phyloP scores from a whole-genome alignment of 2,888 invertebrate species.

The Halictus ligatus region DNA sequence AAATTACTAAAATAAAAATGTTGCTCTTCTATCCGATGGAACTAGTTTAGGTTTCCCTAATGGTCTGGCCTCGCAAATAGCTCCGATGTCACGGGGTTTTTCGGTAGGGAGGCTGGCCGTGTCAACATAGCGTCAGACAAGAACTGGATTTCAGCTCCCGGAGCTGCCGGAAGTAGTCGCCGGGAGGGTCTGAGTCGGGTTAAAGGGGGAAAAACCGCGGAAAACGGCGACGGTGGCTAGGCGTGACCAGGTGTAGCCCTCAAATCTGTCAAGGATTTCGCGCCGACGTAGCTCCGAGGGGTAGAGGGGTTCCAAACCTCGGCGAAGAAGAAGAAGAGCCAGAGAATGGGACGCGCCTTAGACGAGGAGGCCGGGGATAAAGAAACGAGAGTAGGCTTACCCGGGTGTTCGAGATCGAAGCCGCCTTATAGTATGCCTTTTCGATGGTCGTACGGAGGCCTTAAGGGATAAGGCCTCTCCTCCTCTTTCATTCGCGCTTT shows the following conservation, averaged over 20 bases:
- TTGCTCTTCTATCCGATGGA: no score
- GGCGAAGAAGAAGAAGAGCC: slow-evolving; percentile 42
- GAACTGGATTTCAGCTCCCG: background rate
- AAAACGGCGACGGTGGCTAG: background rate
- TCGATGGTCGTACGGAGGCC: slow-evolving; percentile 78
- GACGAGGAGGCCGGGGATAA: slow-evolving; percentile 58
- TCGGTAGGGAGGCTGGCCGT: background rate
- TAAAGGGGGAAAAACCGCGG: background rate
- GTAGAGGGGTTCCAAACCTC: background rate
- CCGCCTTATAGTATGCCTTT: slow-evolving; percentile 76
- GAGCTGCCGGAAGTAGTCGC: background rate
- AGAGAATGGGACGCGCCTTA: slow-evolving; percentile 50
- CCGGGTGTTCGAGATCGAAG: slow-evolving; percentile 73
- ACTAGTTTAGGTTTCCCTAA: no score
- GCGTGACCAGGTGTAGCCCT: slow-evolving; percentile 42
- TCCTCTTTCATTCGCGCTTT: slow-evolving; percentile 57
- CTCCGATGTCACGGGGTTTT: background rate
- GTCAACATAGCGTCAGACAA: background rate
- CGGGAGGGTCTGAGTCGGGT: background rate
- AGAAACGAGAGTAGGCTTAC: slow-evolving; percentile 68
- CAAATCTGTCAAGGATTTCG: slow-evolving; percentile 65
- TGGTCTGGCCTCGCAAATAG: background rate
- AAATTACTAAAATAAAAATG: background rate
- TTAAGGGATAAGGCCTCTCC: slow-evolving; percentile 74
- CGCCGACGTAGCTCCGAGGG: slow-evolving; percentile 38